Evolutionary conservation across 2,113 vertebrate genomes (phyloP).

Genomic region (Clarias batrachus): DNA sequence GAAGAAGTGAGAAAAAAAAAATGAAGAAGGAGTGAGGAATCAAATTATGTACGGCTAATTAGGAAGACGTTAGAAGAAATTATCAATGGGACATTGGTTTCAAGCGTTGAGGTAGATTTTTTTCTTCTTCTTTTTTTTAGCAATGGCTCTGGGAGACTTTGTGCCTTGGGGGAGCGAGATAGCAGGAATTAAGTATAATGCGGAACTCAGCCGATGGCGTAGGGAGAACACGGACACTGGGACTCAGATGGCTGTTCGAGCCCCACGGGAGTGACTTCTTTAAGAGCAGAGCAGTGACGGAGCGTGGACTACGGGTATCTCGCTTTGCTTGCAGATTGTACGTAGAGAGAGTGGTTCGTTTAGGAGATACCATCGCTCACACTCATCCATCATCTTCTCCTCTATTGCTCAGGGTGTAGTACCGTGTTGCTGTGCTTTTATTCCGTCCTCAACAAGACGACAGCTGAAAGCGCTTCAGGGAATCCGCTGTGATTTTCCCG

Average conservation of each 20-base stretch:
- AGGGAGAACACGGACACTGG: background rate
- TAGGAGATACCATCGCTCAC: background rate
- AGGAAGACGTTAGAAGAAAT: constrained; percentile 80
- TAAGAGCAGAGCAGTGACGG: background rate
- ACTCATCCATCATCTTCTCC: background rate
- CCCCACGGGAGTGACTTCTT: background rate
- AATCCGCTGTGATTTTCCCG: background rate
- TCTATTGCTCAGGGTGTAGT: background rate
- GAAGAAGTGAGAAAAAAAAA: background rate
- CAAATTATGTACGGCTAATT: constrained; percentile 67
- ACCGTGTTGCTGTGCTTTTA: background rate
- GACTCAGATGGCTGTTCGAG: background rate
- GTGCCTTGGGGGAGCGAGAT: constrained; percentile 1
- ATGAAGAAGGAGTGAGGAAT: background rate
- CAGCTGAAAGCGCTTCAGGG: background rate
- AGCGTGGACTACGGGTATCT: background rate
- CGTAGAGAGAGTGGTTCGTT: background rate
- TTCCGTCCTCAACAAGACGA: background rate
- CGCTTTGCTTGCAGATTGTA: background rate
- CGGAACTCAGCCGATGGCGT: background rate
- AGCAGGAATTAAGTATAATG: background rate
- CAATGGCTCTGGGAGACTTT: constrained; percentile 45
- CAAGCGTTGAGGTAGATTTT: constrained; percentile 66
- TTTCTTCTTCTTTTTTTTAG: background rate
- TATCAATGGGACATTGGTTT: constrained; percentile 82